Conservation (phyloP, 2,113 vertebrate species). For the Lasiurus cinereus region DNA sequence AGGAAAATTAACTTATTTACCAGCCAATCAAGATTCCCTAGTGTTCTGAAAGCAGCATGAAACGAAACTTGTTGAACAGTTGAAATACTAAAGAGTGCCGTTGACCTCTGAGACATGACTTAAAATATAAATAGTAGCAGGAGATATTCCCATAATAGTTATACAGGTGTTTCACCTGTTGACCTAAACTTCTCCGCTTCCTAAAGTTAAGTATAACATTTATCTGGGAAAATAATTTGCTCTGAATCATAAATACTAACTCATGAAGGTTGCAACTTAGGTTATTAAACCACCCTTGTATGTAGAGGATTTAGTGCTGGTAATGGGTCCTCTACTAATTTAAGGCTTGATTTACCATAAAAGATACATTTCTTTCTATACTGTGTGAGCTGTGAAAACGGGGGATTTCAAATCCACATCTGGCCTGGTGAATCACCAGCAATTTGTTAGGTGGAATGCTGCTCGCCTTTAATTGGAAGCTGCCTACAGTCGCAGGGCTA, state of each 20-base stretch:
- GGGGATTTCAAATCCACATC: constrained; percentile 63
- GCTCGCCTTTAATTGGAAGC: constrained; percentile 65
- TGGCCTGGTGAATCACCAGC: constrained; percentile 30
- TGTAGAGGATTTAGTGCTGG: constrained; percentile 51
- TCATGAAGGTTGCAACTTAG: constrained; percentile 53
- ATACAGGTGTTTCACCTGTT: constrained; percentile 79
- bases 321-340: constrained; percentile 58
- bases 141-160: constrained; percentile 75
- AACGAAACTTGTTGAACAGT: constrained; percentile 65
- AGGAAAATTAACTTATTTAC: constrained; percentile 78
- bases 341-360: constrained; percentile 49
- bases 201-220: constrained; percentile 70
- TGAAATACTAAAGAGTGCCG: constrained; percentile 46
- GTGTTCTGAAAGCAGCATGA: constrained; percentile 76
- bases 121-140: constrained; percentile 73
- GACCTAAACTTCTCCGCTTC: constrained; percentile 62
- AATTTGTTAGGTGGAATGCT: constrained; percentile 57
- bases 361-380: constrained; percentile 13
- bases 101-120: constrained; percentile 68
- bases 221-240: constrained; percentile 77
- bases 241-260: constrained; percentile 75
- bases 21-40: constrained; percentile 73
- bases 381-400: constrained; percentile 45
- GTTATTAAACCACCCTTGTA: constrained; percentile 71
- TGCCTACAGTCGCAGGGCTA: constrained; percentile 14